Conservation (phyloP, 2,888 invertebrate species). For the Gymnosoma rotundatum region DNA sequence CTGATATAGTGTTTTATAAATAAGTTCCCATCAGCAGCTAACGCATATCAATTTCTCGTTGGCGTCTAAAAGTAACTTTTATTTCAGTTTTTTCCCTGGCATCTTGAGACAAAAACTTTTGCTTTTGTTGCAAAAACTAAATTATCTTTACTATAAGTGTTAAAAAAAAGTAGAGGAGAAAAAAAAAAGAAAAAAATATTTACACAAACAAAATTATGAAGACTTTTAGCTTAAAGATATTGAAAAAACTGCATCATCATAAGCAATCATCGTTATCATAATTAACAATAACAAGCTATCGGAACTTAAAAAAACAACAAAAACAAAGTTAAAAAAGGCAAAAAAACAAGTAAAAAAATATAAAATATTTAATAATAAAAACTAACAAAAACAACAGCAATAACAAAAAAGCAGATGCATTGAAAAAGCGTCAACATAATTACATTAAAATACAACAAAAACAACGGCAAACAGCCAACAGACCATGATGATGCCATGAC, state of each 20-base stretch:
- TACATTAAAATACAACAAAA: slow-evolving; percentile 41
- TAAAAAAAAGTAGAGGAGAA: slow-evolving; percentile 14
- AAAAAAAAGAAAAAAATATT: slow-evolving; percentile 16
- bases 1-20: slow-evolving; percentile 47
- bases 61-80: slow-evolving; percentile 53
- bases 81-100: slow-evolving; percentile 11
- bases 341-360: neutral
- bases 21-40: slow-evolving; percentile 32
- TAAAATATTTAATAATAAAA: slow-evolving; percentile 2
- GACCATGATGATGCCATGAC: slow-evolving; percentile 38
- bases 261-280: slow-evolving; percentile 26
- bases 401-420: slow-evolving; percentile 39
- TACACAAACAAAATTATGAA: neutral
- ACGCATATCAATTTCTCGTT: slow-evolving; percentile 7
- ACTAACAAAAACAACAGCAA: slow-evolving; percentile 2
- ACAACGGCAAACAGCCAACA: slow-evolving; percentile 31
- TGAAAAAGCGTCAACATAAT: slow-evolving; percentile 62
- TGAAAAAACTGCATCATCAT: neutral
- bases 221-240: neutral
- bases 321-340: neutral
- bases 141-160: neutral
- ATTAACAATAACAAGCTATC: slow-evolving; percentile 42
- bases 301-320: slow-evolving; percentile 19
- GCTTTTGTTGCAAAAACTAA: slow-evolving; percentile 45
- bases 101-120: slow-evolving; percentile 41